Conservation (phyloP, 2,888 invertebrate genomes). For the Apoderus coryli region DNA sequence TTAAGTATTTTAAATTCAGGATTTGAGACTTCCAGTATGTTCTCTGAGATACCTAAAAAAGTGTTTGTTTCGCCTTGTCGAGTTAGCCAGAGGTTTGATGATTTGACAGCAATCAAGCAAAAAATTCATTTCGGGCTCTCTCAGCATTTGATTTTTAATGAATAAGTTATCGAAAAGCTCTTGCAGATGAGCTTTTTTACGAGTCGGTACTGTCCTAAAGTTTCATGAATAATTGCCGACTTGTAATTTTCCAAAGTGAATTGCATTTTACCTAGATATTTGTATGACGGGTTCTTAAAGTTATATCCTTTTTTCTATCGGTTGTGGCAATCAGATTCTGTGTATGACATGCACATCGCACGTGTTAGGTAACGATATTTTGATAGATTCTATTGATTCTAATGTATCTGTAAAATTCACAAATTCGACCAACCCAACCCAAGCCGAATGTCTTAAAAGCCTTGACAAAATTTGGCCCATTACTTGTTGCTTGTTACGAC, state of each 20-base stretch:
- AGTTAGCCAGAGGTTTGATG: conserved; percentile 11
- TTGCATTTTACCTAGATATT: conserved; percentile 13
- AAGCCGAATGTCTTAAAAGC: conserved; percentile 15
- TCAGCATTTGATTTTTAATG: conserved; percentile 6
- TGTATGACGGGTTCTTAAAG: conserved; percentile 12
- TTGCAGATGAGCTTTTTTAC: conserved; percentile 11
- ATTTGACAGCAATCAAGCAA: conserved; percentile 11
- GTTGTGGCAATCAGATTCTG: conserved; percentile 14
- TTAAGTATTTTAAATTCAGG: neutral
- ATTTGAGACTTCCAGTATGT: conserved; percentile 2
- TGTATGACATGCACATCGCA: conserved; percentile 14
- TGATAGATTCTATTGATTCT: conserved; percentile 1
- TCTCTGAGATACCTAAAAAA: conserved; percentile 8
- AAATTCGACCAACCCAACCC: conserved; percentile 1
- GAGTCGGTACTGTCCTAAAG: conserved; percentile 13
- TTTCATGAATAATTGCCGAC: conserved; percentile 13
- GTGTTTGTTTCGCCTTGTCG: conserved; percentile 14
- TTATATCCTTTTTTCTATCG: conserved; percentile 10
- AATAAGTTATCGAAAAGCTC: conserved; percentile 7
- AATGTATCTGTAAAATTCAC: conserved; percentile 5
- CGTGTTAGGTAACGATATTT: conserved; percentile 8
- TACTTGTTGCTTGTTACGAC: no score
- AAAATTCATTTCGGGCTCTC: conserved; percentile 10
- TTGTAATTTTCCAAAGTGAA: conserved; percentile 14
- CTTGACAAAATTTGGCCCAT: conserved; percentile 16